Evolutionary conservation across 2,888 invertebrate species (phyloP).

Genomic region (Linyphia triangularis): DNA sequence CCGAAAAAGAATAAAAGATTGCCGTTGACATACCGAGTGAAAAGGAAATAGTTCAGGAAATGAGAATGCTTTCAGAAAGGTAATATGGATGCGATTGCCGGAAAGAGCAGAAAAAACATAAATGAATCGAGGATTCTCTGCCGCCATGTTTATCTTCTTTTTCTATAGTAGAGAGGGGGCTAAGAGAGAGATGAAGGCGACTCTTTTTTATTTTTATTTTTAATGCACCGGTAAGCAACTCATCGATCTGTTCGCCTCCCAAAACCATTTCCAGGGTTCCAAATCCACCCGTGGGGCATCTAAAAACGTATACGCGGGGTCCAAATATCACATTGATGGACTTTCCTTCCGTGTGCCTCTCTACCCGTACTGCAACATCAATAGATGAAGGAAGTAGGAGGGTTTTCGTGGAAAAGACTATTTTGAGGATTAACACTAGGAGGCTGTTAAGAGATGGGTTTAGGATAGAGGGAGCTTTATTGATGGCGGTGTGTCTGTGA

Average conservation of each 20-base stretch:
- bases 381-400: neutral
- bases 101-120: neutral
- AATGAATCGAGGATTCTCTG: conserved; percentile 2
- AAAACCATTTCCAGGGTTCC: conserved; percentile 22
- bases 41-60: conserved; percentile 9
- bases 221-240: conserved; percentile 55
- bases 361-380: neutral
- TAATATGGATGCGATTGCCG: conserved; percentile 3
- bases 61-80: neutral
- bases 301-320: conserved; percentile 15
- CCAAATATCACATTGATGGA: neutral
- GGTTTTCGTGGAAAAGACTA: neutral
- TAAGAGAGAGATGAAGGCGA: neutral
- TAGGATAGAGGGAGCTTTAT: neutral
- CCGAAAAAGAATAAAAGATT: neutral
- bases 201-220: neutral
- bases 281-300: neutral
- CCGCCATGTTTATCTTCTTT: conserved; percentile 40
- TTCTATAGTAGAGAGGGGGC: neutral
- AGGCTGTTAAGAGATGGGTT: neutral
- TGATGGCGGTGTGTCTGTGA: too few relatives aligned
- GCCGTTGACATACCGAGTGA: neutral
- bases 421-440: neutral
- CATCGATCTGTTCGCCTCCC: conserved; percentile 47
- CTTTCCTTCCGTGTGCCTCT: neutral